Evolutionary conservation across 1,140 invertebrate genomes (phyloP), one percentile per base, ranked within the genome.

Genomic region (Drosophila kepulauana): DNA sequence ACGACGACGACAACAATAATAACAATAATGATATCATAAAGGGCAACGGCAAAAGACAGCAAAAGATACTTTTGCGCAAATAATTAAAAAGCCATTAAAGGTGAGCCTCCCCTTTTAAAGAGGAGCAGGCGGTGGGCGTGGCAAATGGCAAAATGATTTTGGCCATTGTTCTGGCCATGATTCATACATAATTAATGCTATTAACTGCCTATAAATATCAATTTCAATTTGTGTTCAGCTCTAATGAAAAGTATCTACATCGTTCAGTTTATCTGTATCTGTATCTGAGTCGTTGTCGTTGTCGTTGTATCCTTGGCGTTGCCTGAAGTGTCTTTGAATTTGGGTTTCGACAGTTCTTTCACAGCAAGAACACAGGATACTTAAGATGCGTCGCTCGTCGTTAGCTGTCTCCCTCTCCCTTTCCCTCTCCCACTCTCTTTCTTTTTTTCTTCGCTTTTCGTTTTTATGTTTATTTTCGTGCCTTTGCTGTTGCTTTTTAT

Each of bases 11-110:
- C 7, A 49, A 49, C 16, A 63, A 48, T 48, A 63, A 48, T 49
- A 33, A 41, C 35, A 41, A 20, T 57, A 41, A 57, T 41, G 54
- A 20, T 41, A 57, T 57, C 54, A 57, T 57, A 57, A 41, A 57
- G 35, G 13, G 28, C 28, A 15, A 54, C 51, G 41, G 11, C 11
- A 58, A n/a, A 7, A 64, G 35, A n/a, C 46, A 41, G 33, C 46
- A 8, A 45, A 33, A 64, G 49, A 64, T 35, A 54, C 48, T 73
- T 67, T 67, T 54, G 66, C 25, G 58, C 65, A 58, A 78, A 70
- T 69, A 80, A 87, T 87, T 87, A 87, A 87, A 87, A 87, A 80
- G 56, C 76, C 80, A 87, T 87, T 89, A 88, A 85, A 81, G 54
- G n/a, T 65, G 38, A 54, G 25, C 49, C 8, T 0, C 48, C 8